These are phyloP conservation scores for Muntiacus muntjak DNA, from an alignment of 2,113 vertebrate species.

Conservation along the genomic window DNA sequence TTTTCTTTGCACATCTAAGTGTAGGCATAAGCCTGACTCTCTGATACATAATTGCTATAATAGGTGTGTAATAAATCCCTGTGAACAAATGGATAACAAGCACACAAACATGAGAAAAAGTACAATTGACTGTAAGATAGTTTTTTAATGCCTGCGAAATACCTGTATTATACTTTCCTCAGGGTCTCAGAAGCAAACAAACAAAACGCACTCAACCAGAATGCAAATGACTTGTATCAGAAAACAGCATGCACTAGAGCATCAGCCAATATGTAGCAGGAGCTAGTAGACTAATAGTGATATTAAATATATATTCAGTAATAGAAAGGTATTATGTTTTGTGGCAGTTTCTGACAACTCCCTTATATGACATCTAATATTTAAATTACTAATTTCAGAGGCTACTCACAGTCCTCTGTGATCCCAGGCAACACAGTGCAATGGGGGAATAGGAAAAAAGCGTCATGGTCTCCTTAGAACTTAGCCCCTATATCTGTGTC, in stretches of 20 bases:
- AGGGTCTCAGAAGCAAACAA: neutral
- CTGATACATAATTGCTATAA: neutral
- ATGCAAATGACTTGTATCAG: neutral
- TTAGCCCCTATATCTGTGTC: neutral
- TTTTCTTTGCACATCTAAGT: neutral
- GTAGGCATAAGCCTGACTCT: neutral
- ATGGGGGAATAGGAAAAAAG: neutral
- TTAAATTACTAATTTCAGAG: neutral
- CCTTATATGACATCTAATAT: neutral
- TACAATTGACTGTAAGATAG: neutral
- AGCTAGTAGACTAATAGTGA: too few species aligned
- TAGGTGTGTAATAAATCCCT: neutral
- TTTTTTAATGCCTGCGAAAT: neutral
- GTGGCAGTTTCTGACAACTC: neutral
- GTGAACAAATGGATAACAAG: neutral
- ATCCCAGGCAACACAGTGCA: neutral
- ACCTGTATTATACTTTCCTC: neutral
- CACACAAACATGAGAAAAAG: neutral
- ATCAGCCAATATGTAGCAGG: neutral
- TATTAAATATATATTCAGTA: neutral
- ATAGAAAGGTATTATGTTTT: neutral
- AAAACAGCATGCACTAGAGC: neutral
- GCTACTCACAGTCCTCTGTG: neutral
- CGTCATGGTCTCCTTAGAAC: neutral
- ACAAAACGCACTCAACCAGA: neutral